Evolutionary conservation across 2,888 invertebrate genomes (phyloP), one percentile per base, ranked within the genome.

Genomic region (Andrena hattorfiana): DNA sequence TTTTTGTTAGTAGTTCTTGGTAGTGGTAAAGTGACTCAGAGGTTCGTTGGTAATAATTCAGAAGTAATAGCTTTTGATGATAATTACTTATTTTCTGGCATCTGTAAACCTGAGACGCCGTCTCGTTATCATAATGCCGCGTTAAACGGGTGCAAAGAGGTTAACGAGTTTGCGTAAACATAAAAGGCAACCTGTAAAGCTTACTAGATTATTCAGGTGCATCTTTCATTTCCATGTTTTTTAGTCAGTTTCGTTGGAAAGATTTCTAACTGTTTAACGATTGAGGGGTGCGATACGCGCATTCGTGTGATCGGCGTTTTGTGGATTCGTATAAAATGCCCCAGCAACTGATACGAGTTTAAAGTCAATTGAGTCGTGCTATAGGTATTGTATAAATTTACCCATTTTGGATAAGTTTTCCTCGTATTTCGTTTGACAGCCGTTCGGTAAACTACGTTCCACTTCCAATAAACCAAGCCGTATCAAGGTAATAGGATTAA

Each of bases 401-500:
- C 10, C 5, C 16, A 35, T 30, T 49, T 62, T 10, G 8, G 30
- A 51, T 30, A 7, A 8, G 49, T 28, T 59, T 56, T 1, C 8
- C 23, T 26, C 26, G 13, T 62, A 5, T 51, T 54, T 16, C 32
- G 30, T 67, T 82, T 35, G 70, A 66, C 77, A 62, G 10, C 35
- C 20, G n/a, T 64, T 42, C 67, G 54, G 26, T 67, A 76, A 73
- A 78, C 73, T 51, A 51, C 70, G 28, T 64, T 62, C 72, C 56
- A 77, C 59, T 75, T 77, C 60, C 77, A 54, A 85, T 71, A 77
- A 77, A 77, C 51, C 16, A 51, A 77, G 75, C 67, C 63, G 49
- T 74, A 75, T 76, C 73, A 42, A 49, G 77, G 28, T 80, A 83
- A 80, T 76, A 74, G 80, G 73, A 85, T 86, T 87, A 80, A 69